A percentile compares a stretch with the other conserved stretches of the same genome.
Conservation (phyloP, 2,888 invertebrate species). For the Aspidapion aeneum region DNA sequence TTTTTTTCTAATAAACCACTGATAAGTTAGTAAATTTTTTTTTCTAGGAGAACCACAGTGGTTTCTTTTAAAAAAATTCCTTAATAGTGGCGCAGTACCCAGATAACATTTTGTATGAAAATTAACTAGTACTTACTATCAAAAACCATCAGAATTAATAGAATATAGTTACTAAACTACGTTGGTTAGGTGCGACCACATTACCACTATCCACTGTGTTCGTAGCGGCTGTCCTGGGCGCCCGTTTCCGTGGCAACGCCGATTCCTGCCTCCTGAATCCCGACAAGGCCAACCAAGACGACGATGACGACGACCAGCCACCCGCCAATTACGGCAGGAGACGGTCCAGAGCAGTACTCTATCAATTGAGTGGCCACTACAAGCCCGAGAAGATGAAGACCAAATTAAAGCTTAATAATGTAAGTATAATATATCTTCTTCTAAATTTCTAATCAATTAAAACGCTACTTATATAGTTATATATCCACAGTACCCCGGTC, state of each 20-base stretch:
- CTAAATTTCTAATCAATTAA: too few relatives aligned
- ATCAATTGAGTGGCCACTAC: conserved; percentile 95
- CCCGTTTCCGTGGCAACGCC: conserved; percentile 76
- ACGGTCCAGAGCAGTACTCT: conserved; percentile 91
- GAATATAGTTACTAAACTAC: not conserved
- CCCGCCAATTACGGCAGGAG: conserved; percentile 88
- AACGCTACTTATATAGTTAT: too few relatives aligned
- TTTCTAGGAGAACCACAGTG: too few relatives aligned
- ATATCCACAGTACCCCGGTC: too few relatives aligned
- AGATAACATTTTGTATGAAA: too few relatives aligned
- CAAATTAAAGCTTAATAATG: conserved; percentile 93
- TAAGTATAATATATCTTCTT: conserved; percentile 60
- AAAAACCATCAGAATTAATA: too few relatives aligned
- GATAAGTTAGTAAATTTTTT: too few relatives aligned
- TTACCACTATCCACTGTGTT: not conserved
- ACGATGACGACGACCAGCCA: conserved; percentile 67
- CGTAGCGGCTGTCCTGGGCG: conserved; percentile 76
- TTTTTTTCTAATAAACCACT: too few relatives aligned
- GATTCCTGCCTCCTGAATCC: conserved; percentile 75
- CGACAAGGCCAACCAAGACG: conserved; percentile 71
- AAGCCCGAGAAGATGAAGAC: conserved; percentile 91
- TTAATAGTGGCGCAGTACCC: too few relatives aligned
- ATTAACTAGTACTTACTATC: too few relatives aligned
- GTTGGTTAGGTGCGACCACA: not conserved
- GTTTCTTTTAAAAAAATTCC: too few relatives aligned